phyloP scores from a whole-genome alignment of 2,113 vertebrate genomes.

The Campylorhamphus procurvoides region DNA sequence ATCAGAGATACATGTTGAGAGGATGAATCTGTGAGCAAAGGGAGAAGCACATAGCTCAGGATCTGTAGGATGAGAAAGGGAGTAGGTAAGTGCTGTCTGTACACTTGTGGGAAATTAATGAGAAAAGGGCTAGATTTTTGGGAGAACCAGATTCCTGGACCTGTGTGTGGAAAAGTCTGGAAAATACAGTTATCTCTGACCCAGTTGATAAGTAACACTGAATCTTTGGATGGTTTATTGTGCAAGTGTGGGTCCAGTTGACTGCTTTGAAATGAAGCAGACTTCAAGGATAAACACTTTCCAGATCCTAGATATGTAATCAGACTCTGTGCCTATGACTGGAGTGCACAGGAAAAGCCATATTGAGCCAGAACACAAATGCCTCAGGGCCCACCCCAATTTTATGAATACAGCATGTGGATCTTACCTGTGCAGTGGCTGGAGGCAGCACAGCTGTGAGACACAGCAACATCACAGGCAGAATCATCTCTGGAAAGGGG shows the following conservation, averaged over 20 bases:
- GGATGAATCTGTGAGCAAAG: neutral
- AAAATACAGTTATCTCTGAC: neutral
- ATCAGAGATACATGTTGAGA: accelerated
- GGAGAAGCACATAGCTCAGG: neutral
- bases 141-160: neutral
- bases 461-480: neutral
- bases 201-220: neutral
- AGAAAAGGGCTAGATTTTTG: neutral
- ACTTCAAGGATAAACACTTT: neutral
- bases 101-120: neutral
- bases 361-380: neutral
- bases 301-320: neutral
- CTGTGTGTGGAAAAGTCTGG: neutral
- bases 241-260: neutral
- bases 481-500: conserved; percentile 41
- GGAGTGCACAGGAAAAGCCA: neutral
- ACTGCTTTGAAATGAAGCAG: neutral
- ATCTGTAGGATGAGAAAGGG: neutral
- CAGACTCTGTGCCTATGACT: neutral
- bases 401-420: neutral
- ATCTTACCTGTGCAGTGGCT: neutral
- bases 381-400: neutral
- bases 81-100: neutral
- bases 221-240: neutral
- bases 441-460: neutral